Base-by-base conservation (phyloP, 2,797 vertebrate species). In the Myripristis jacobus region DNA sequence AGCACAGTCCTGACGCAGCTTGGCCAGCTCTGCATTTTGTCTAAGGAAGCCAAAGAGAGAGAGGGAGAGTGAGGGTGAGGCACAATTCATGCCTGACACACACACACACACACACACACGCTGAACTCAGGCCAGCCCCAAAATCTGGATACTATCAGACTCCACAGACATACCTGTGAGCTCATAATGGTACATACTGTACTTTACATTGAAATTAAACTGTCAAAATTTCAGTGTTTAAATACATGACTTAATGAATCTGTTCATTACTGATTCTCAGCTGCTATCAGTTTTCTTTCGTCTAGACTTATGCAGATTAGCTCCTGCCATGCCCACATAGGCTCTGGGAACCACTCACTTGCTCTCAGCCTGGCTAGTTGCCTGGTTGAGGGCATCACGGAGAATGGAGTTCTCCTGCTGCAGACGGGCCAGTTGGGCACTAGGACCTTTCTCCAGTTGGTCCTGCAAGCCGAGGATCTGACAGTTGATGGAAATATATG, bases 371-470 rank as follows among this genome's bases (percentile, higher is more conserved):
- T 98, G 97, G 92, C 97, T 99, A 0, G 96, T 99, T 57, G 97
- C 97, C 91, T 98, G 96, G 90, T 98, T 98, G 81, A 99, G 93
- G 15, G 97, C 97, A 0, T 98, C 97, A 12, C 97, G 94, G 56
- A 99, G 94, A 82, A 98, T 99, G 29, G 96, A 96, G 91, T 99
- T 99, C 91, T 99, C 97, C 88, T 99, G 97, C 91, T 98, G 96
- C 24, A 98, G 89, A 53, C 96, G 96, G 69, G 96, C 95, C 62
- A 98, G 92, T 78, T 99, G 97, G 0, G 96, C 95, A 79, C 95
- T 98, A 56, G 97, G 96, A 10, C 97, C 97, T 0, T 98, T 98
- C 82, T 98, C 97, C 80, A 98, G 91, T 87, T 98, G 96, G 5
- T 99, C 97, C 91, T 98, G 96, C 62, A 98, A 93, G 27, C 87